Percentiles rank a stretch among this genome's conserved stretches.
Conservation (phyloP, 2,113 vertebrate species). For the Dicrurus megarhynchus region DNA sequence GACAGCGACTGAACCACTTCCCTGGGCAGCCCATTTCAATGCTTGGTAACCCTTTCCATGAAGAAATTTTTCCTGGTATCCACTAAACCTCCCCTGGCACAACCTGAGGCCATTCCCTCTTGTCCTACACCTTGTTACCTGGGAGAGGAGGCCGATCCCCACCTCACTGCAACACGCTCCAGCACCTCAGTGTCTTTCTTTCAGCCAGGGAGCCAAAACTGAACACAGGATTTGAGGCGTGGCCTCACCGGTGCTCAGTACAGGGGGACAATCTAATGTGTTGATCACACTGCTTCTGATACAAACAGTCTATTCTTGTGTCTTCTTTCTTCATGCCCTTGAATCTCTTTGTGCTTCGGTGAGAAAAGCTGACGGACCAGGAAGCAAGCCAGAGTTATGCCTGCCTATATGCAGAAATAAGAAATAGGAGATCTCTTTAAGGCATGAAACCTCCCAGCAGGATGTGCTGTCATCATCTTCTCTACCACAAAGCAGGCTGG, state of each 20-base stretch:
- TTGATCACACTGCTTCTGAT: neutral
- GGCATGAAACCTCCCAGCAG: neutral
- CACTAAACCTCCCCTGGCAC: neutral
- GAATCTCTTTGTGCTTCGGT: neutral
- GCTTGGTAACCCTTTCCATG: neutral
- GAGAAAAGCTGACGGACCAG: neutral
- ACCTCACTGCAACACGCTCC: accelerated
- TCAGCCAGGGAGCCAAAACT: neutral
- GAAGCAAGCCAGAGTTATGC: neutral
- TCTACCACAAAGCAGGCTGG: neutral
- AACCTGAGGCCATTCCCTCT: neutral
- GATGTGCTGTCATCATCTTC: neutral
- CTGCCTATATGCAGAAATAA: neutral
- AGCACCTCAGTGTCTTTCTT: neutral
- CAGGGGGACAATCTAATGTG: neutral
- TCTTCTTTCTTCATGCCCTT: neutral
- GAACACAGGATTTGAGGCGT: neutral
- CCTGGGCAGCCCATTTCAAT: neutral
- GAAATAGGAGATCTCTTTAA: neutral
- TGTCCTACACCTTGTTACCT: neutral
- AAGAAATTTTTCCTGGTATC: neutral
- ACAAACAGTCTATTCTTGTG: neutral
- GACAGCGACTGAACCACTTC: neutral
- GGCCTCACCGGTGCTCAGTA: neutral
- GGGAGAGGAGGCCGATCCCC: accelerated